These are phyloP conservation scores for Dasypus novemcinctus DNA, from an alignment of 2,113 vertebrate genomes.

Conservation along the genomic window DNA sequence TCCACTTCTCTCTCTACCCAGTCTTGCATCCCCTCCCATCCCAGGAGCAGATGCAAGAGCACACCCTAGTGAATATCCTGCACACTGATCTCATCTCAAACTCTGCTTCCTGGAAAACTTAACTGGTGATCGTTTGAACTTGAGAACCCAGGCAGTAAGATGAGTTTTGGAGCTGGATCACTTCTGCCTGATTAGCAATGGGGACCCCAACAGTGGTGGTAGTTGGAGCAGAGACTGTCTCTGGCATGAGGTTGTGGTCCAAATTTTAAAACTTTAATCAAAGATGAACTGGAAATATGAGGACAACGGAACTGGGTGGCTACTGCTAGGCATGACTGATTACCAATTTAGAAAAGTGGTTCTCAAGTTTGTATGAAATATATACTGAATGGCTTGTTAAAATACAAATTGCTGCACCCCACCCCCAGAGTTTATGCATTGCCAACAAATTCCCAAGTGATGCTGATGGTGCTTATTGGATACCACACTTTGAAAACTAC, in stretches of 20 bases:
- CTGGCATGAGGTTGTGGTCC: neutral
- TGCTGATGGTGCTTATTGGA: neutral
- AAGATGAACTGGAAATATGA: neutral
- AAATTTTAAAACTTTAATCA: neutral
- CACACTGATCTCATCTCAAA: neutral
- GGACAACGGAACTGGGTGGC: neutral
- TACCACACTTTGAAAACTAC: neutral
- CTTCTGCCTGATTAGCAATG: neutral
- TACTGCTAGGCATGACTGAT: neutral
- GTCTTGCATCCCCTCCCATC: neutral
- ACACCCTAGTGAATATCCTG: neutral
- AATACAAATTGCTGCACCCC: neutral
- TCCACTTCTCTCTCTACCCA: neutral
- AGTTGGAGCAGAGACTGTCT: neutral
- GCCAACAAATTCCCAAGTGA: neutral
- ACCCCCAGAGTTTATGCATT: neutral
- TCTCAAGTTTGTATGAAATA: neutral
- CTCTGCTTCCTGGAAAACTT: neutral
- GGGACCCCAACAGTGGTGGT: neutral
- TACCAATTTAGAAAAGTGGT: neutral
- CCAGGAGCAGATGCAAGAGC: fast-evolving
- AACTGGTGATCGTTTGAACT: neutral
- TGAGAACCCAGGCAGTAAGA: neutral
- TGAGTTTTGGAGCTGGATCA: neutral
- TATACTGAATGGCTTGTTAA: neutral